phyloP scores from a whole-genome alignment of 2,113 vertebrate genomes.

The Carlito syrichta region DNA sequence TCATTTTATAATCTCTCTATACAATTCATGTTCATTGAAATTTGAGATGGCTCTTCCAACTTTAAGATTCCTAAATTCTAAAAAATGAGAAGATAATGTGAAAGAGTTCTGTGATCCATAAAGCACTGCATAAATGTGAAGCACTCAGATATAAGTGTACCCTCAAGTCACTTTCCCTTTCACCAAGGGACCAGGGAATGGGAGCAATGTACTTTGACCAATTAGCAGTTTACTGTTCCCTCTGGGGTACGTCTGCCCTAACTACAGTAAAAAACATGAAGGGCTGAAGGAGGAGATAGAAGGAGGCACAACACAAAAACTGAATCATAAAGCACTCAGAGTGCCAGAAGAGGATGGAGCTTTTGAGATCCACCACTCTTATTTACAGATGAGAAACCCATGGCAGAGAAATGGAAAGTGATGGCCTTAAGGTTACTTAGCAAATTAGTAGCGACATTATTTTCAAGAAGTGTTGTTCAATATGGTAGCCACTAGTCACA shows the following conservation, averaged over 20 bases:
- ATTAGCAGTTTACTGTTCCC: constrained; percentile 41
- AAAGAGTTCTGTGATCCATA: neutral
- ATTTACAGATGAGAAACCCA: constrained; percentile 26
- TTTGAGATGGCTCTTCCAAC: constrained; percentile 28
- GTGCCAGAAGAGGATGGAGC: neutral
- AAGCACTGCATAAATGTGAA: constrained; percentile 31
- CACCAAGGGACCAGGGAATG: neutral
- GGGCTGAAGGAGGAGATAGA: neutral
- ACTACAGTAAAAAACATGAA: neutral
- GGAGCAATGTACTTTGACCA: constrained; percentile 32
- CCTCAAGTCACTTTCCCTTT: constrained; percentile 49
- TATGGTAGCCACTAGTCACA: neutral
- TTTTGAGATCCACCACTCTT: constrained; percentile 10
- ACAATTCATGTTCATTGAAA: constrained; percentile 39
- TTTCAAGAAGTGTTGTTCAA: neutral
- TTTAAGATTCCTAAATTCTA: constrained; percentile 36
- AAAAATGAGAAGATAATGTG: constrained; percentile 36
- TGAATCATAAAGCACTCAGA: constrained; percentile 35
- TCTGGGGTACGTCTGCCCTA: neutral
- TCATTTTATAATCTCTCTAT: neutral
- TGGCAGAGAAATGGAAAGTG: constrained; percentile 3
- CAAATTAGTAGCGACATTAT: constrained; percentile 3
- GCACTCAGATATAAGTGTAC: constrained; percentile 19
- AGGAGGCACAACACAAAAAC: neutral
- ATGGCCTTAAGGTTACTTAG: neutral